These are phyloP conservation scores for Sericinus montela DNA, from an alignment of 2,888 invertebrate species.

Conservation along the genomic window DNA sequence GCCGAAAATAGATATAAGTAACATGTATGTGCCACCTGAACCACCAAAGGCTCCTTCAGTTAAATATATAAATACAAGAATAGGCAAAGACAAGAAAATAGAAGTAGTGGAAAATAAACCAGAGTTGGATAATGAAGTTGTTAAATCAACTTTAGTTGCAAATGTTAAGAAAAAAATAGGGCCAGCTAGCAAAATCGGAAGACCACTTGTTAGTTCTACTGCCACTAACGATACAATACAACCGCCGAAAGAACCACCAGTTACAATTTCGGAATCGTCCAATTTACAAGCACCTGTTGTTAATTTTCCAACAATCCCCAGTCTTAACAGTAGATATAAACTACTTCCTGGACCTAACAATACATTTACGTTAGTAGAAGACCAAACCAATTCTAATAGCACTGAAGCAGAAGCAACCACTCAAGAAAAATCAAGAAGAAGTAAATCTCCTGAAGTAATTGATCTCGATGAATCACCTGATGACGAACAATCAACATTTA, in stretches of 20 bases:
- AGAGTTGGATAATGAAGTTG: conserved; percentile 23
- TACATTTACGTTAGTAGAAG: conserved; percentile 58
- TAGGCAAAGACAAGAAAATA: conserved; percentile 37
- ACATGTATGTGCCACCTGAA: conserved; percentile 38
- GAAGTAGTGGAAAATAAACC: conserved; percentile 27
- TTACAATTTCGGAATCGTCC: neutral
- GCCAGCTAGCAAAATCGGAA: conserved; percentile 61
- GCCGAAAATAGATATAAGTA: conserved; percentile 46
- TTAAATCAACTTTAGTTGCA: conserved; percentile 20
- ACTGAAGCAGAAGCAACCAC: neutral
- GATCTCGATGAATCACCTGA: neutral
- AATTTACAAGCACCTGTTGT: conserved; percentile 31
- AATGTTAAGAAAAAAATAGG: conserved; percentile 55
- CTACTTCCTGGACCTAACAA: conserved; percentile 66
- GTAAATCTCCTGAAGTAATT: neutral
- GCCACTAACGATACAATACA: conserved; percentile 25
- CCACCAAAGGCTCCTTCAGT: conserved; percentile 55
- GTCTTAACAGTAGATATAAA: conserved; percentile 55
- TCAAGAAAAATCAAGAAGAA: neutral
- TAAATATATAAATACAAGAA: conserved; percentile 60
- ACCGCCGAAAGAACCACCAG: conserved; percentile 8
- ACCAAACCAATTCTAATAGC: conserved; percentile 28
- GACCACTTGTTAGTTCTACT: conserved; percentile 20
- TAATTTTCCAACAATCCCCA: conserved; percentile 44
- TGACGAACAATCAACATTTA: conserved; percentile 4